A percentile compares a stretch with the other conserved stretches of the same genome.
phyloP scores from a whole-genome alignment of 2,797 vertebrate species.

The Manis crassicaudata region DNA sequence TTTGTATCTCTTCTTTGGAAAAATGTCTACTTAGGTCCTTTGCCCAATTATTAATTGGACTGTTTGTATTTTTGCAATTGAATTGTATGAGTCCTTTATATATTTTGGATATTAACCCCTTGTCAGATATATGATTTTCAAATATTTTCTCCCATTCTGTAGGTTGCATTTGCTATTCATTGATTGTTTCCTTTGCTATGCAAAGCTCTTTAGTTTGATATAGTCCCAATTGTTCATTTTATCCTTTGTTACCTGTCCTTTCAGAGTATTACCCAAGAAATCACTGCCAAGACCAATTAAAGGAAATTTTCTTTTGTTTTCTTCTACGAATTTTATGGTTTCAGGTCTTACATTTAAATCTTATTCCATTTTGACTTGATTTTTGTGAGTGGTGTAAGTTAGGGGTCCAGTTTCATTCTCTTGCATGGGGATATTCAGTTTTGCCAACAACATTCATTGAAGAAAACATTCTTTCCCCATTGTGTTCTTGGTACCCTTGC shows the following conservation, averaged over 20 bases:
- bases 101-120: neutral
- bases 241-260: neutral
- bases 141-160: neutral
- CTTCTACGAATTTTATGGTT: neutral
- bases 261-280: neutral
- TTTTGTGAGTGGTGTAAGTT: neutral
- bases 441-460: neutral
- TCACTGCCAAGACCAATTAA: neutral
- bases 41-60: neutral
- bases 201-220: neutral
- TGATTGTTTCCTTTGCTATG: neutral
- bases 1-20: neutral
- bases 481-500: neutral
- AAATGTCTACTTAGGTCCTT: neutral
- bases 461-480: neutral
- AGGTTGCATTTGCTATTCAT: neutral
- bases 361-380: neutral
- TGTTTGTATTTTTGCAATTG: neutral
- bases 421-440: neutral
- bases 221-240: neutral
- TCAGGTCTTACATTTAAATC: neutral
- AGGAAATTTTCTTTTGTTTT: neutral
- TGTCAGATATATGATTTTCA: neutral
- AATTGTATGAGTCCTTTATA: neutral
- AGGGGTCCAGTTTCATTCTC: neutral